These are phyloP conservation scores for Drosophila jambulina DNA, from an alignment of 1,140 invertebrate genomes.

Conservation along the genomic window DNA sequence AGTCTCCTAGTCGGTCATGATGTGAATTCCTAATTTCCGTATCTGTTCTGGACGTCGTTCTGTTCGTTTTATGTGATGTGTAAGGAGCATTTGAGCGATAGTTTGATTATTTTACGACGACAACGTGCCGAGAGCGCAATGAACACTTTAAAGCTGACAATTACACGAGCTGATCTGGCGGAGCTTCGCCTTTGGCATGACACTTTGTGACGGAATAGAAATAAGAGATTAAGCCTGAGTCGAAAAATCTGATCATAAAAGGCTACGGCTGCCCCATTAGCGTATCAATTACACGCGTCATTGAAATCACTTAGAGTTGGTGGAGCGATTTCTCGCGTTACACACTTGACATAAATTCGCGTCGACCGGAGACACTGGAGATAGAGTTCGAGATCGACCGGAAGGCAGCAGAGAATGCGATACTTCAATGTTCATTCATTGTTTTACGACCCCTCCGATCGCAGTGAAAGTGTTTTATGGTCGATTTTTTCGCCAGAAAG, in stretches of 20 bases:
- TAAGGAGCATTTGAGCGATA: constrained; percentile 73
- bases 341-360: constrained; percentile 30
- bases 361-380: constrained; percentile 9
- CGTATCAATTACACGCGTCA: constrained; percentile 30
- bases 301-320: constrained; percentile 8
- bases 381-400: constrained; percentile 27
- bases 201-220: constrained; percentile 21
- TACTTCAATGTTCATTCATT: constrained; percentile 30
- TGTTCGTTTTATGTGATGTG: constrained; percentile 60
- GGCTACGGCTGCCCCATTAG: constrained; percentile 17
- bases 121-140: constrained; percentile 66
- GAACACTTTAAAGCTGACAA: constrained; percentile 30
- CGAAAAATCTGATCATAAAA: constrained; percentile 13
- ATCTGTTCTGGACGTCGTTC: constrained; percentile 24
- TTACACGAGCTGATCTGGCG: constrained; percentile 26
- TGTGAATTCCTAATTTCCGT: constrained; percentile 65
- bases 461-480: constrained; percentile 60
- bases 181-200: constrained; percentile 14
- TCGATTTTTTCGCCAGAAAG: constrained; percentile 62
- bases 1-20: constrained; percentile 39
- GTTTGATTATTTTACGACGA: constrained; percentile 75
- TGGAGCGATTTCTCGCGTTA: constrained; percentile 23
- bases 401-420: constrained; percentile 27
- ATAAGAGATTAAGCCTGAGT: constrained; percentile 12
- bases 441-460: constrained; percentile 28